phyloP scores from a whole-genome alignment of 2,113 vertebrate species.

The Rhizomys pruinosus region DNA sequence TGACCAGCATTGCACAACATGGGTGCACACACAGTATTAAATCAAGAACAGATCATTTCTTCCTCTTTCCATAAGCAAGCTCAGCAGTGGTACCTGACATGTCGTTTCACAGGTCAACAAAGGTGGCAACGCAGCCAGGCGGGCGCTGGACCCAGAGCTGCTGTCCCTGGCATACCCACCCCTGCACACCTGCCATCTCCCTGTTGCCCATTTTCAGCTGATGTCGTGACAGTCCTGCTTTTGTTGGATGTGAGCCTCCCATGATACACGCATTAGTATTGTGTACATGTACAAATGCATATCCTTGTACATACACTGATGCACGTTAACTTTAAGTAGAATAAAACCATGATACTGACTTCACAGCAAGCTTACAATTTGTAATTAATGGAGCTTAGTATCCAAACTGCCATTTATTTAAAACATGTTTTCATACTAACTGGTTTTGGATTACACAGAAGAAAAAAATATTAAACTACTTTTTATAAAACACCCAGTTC shows the following conservation, averaged over 20 bases:
- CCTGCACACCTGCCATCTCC: too few relatives aligned
- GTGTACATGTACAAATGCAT: rapidly evolving
- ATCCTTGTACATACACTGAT: neutral
- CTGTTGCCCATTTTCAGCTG: neutral
- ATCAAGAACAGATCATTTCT: neutral
- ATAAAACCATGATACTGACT: neutral
- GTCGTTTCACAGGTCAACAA: neutral
- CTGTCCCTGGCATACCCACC: rapidly evolving
- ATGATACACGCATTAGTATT: neutral
- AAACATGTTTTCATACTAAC: neutral
- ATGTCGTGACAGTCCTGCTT: neutral
- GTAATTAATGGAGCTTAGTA: neutral
- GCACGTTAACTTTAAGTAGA: neutral
- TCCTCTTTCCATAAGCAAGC: constrained; percentile 1
- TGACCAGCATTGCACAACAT: too few relatives aligned
- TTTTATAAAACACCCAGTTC: neutral
- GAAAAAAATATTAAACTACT: neutral
- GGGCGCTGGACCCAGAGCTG: neutral
- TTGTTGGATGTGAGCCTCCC: too few relatives aligned
- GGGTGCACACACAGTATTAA: neutral
- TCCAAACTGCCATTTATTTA: neutral
- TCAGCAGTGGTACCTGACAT: neutral
- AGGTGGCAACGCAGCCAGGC: neutral
- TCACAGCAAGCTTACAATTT: neutral
- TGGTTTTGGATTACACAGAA: neutral